Base-by-base conservation (phyloP, 2,888 invertebrate genomes). In the Fragum sueziense region DNA sequence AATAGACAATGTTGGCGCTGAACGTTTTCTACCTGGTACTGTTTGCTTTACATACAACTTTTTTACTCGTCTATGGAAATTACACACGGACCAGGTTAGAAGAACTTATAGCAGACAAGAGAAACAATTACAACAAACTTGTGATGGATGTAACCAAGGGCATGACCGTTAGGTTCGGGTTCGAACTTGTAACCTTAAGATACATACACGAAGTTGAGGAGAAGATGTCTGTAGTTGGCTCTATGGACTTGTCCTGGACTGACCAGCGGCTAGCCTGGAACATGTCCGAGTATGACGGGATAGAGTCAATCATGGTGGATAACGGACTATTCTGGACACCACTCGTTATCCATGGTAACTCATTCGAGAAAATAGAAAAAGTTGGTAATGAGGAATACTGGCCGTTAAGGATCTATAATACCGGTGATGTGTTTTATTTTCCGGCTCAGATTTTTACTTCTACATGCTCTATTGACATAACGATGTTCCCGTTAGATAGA, bases 311-410 rank as follows among this genome's bases (percentile, higher is more conserved):
- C 2, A 31, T 33, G 31, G 61, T 61, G 14, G 33, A 61, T 20
- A 61, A 33, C 17, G 11, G n/a, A 17, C 2, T 33, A 33, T 61
- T 61, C 22, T 61, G 61, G 61, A 61, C 31, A 0, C 61, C 61
- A 20, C 9, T 33, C 9, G 33, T 61, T 11, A 20, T 61, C 20
- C 33, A 61, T 9, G 61, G n/a, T 14, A 61, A 61, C n/a, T 33
- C 61, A 11, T 33, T 61, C 33, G 61, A 61, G 17, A 33, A 61
- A n/a, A 33, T 61, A 9, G 61, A 61, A 61, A 61, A 33, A n/a
- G 33, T 61, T n/a, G 61, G 61, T 14, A 29, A 29, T 31, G 61
- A 61, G 9, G n/a, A 29, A 11, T 33, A 61, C 29, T 61, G 61
- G 61, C 61, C 29, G 4, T 0, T 61, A 22, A 29, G 61, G 31